phyloP scores from a whole-genome alignment of 2,113 vertebrate genomes.

The Microtus pennsylvanicus region DNA sequence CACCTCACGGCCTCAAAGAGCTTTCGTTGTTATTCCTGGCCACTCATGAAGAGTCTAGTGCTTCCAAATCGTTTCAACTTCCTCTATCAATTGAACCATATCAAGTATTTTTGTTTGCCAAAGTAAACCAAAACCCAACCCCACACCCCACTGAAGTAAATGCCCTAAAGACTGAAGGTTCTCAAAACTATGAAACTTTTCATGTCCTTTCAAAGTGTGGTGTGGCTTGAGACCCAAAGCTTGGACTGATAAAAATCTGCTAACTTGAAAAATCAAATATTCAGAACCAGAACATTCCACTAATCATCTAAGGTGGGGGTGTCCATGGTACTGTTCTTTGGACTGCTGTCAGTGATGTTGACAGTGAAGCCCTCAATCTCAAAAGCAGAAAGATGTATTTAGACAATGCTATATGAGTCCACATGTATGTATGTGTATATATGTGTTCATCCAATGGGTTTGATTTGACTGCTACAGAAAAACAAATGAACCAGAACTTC shows the following conservation, averaged over 20 bases:
- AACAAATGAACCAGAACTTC: background rate
- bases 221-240: background rate
- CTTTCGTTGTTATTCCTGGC: background rate
- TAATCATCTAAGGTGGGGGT: background rate
- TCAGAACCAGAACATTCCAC: background rate
- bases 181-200: background rate
- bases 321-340: background rate
- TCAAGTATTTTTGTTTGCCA: conserved; percentile 19
- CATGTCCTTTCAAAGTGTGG: background rate
- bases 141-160: background rate
- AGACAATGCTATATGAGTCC: background rate
- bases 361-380: background rate
- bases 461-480: background rate
- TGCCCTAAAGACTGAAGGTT: conserved; percentile 10
- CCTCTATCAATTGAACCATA: background rate
- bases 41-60: background rate
- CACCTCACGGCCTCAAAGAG: no score
- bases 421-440: no score
- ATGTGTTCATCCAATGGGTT: background rate
- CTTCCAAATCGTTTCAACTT: conserved; percentile 1
- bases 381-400: background rate
- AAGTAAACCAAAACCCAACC: background rate
- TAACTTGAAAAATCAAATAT: conserved; percentile 29
- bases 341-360: background rate
- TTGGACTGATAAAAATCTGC: background rate